Evolutionary conservation across 2,113 vertebrate genomes (phyloP), one percentile per base, ranked within the genome.

Genomic region (Nicator chloris): DNA sequence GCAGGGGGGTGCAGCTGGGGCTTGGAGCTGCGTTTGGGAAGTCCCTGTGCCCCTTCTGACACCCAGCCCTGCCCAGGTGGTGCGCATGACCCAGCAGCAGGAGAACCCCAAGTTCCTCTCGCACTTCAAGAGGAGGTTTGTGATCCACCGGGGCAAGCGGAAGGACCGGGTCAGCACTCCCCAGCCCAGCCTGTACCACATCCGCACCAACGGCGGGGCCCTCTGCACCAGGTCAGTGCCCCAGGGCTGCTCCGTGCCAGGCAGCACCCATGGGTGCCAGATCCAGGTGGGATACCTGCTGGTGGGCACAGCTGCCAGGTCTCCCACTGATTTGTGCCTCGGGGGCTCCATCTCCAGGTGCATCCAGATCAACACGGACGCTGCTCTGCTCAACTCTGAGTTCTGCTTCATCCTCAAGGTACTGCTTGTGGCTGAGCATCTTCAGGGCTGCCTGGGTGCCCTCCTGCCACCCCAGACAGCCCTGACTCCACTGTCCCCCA

Each of bases 391-490:
- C 92, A 99, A 99, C 96, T 99, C 99, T 0, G 99, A 99, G 97
- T 99, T 99, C 82, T 99, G 99, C 98, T 99, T 98, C 97, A 99
- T 99, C 82, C 98, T 99, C 81, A 99, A 99, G 98, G 99, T 99
- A 91, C 65, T 4, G 6, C 42, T 31, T 1, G 0, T 23, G 68
- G 66, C 63, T 66, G 50, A 57, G 53, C 31, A 19, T 3, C 75
- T 63, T 39, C 5, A 0, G 45, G 61, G 89, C 4, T 20, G 57
- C 37, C 53, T 31, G 5, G 45, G 8, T 53, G 33, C 7, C 68
- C 53, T 7, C n/a, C 31, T 31, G 69, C 42, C 22, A 0, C 4
- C 8, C 10, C 10, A 17, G 42, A 47, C 22, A 59, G 33, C 53
- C 24, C 85, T 69, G 78, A 94, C 20, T 57, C 45, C 51, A 24